Conservation (phyloP, 2,797 vertebrate genomes). For the Sebastes flavidus region DNA sequence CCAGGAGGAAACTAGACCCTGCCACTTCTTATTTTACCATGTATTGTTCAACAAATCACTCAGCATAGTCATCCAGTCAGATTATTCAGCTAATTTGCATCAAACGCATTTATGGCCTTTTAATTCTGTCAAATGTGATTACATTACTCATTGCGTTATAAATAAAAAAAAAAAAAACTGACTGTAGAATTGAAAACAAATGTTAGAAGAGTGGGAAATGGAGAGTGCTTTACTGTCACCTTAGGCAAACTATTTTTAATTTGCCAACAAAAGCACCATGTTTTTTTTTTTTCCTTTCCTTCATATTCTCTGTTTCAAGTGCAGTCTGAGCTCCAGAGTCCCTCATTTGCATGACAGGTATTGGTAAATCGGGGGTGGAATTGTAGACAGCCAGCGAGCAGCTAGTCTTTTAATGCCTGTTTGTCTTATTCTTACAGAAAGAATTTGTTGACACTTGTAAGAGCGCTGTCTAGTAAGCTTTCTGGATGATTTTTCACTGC, state of each 20-base stretch:
- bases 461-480: conserved; percentile 11
- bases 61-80: conserved; percentile 11
- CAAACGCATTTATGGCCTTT: conserved; percentile 46
- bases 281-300: conserved; percentile 22
- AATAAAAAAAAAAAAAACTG: conserved; percentile 11
- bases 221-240: conserved; percentile 65
- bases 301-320: conserved; percentile 46
- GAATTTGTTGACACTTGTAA: conserved; percentile 37
- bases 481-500: conserved; percentile 27
- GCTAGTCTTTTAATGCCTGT: conserved; percentile 24
- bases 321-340: conserved; percentile 51
- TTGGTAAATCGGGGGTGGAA: conserved; percentile 56
- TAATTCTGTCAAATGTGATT: conserved; percentile 56
- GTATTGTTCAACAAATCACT: conserved; percentile 35
- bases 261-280: conserved; percentile 64
- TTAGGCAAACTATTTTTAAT: conserved; percentile 75
- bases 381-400: conserved; percentile 30
- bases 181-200: conserved; percentile 58
- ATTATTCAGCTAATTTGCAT: conserved; percentile 45
- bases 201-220: conserved; percentile 40
- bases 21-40: conserved; percentile 20
- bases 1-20: neutral
- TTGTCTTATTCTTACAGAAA: conserved; percentile 37
- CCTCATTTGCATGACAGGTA: conserved; percentile 69
- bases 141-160: conserved; percentile 25